These are phyloP conservation scores for Rhinogobio ventralis DNA, from an alignment of 2,797 vertebrate species.

Conservation along the genomic window DNA sequence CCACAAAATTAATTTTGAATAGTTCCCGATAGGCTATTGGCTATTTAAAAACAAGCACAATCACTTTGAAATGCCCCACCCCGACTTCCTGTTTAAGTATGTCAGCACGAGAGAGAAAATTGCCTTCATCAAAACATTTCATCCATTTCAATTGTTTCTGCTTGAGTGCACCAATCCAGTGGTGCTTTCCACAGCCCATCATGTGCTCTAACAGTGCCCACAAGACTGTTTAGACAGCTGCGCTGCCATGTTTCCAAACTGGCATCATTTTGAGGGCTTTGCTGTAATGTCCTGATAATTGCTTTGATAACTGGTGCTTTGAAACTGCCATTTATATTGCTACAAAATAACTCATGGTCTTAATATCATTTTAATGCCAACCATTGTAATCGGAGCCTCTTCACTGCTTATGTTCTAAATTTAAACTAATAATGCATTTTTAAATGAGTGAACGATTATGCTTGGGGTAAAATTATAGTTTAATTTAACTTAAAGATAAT, in stretches of 20 bases:
- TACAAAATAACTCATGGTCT: slow-evolving; percentile 1
- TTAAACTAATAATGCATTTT: slow-evolving; percentile 34
- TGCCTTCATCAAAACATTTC: slow-evolving; percentile 31
- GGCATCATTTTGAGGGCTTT: slow-evolving; percentile 61
- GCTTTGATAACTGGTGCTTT: slow-evolving; percentile 45
- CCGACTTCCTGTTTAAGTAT: neutral
- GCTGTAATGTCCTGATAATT: slow-evolving; percentile 62
- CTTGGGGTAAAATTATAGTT: slow-evolving; percentile 21
- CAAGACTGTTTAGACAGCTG: slow-evolving; percentile 66
- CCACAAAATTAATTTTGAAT: neutral
- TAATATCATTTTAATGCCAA: slow-evolving; percentile 44
- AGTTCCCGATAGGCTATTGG: neutral
- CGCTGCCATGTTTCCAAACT: slow-evolving; percentile 63
- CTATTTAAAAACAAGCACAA: neutral
- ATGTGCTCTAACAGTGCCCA: slow-evolving; percentile 66
- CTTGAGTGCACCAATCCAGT: slow-evolving; percentile 65
- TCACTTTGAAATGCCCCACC: neutral
- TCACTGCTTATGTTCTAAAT: slow-evolving; percentile 22
- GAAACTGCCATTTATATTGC: slow-evolving; percentile 27
- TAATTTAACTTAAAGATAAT: slow-evolving; percentile 20
- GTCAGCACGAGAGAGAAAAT: neutral
- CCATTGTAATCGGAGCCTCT: slow-evolving; percentile 38
- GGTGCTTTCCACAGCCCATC: slow-evolving; percentile 65
- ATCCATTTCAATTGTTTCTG: slow-evolving; percentile 72
- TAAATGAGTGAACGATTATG: slow-evolving; percentile 33